Evolutionary conservation across 2,113 vertebrate genomes (phyloP).

Genomic region (Poeciliopsis retropinna): DNA sequence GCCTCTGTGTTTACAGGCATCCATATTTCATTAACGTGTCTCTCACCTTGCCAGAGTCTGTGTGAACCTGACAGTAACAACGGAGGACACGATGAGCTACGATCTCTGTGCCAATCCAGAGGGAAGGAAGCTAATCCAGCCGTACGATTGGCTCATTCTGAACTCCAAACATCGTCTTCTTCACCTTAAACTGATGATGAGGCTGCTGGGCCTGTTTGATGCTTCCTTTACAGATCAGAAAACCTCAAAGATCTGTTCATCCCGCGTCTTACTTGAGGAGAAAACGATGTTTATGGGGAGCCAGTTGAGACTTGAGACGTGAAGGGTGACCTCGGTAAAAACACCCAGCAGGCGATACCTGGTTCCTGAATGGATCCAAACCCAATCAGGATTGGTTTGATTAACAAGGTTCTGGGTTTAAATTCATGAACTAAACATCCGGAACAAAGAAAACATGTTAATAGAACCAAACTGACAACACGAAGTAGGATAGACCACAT

Average conservation of each 20-base stretch:
- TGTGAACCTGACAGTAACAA: constrained; percentile 41
- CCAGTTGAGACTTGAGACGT: constrained; percentile 36
- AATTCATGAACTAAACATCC: no score
- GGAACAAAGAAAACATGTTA: neutral
- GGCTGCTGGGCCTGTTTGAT: neutral
- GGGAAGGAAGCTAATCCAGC: constrained; percentile 13
- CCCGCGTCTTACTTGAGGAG: constrained; percentile 34
- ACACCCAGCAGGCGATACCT: constrained; percentile 52
- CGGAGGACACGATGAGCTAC: constrained; percentile 33
- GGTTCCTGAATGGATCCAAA: neutral
- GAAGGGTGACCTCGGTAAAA: constrained; percentile 45
- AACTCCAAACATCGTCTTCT: neutral
- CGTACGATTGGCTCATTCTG: neutral
- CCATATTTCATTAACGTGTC: constrained; percentile 43
- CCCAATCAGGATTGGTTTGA: neutral
- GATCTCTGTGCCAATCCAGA: constrained; percentile 7
- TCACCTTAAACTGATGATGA: neutral
- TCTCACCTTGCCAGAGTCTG: constrained; percentile 43
- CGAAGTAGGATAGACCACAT: neutral
- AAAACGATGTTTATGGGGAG: constrained; percentile 58
- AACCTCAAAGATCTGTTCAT: constrained; percentile 14
- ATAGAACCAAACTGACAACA: neutral
- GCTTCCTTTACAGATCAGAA: neutral
- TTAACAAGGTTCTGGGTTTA: no score
- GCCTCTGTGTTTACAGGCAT: constrained; percentile 29